These are phyloP conservation scores for Oriolus oriolus DNA, from an alignment of 2,113 vertebrate genomes.

Conservation along the genomic window DNA sequence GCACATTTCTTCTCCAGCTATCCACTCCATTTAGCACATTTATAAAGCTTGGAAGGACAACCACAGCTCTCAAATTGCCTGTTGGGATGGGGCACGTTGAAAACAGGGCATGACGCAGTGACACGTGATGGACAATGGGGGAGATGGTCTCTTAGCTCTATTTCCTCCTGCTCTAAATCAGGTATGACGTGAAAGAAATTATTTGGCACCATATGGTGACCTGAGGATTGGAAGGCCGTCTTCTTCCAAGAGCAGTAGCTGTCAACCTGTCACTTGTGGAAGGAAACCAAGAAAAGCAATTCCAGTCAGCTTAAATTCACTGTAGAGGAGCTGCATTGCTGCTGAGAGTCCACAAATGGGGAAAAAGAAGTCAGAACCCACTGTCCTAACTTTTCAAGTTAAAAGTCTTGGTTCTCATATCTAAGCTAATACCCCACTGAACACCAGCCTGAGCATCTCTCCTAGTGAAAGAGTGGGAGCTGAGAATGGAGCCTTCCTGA, in stretches of 20 bases:
- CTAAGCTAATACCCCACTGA: neutral
- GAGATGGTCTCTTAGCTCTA: neutral
- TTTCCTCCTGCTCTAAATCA: constrained; percentile 43
- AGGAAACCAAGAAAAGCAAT: constrained; percentile 52
- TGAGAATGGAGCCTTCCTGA: neutral
- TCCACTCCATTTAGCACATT: constrained; percentile 4
- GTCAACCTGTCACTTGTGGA: constrained; percentile 56
- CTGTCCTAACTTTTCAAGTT: constrained; percentile 3
- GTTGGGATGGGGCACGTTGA: neutral
- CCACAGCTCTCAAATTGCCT: neutral
- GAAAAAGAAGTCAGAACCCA: neutral
- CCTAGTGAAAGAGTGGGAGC: neutral
- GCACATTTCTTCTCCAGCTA: constrained; percentile 20
- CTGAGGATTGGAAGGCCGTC: constrained; percentile 10
- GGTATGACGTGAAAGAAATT: constrained; percentile 29
- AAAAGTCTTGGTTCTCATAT: neutral
- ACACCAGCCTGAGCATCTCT: neutral
- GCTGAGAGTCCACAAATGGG: neutral
- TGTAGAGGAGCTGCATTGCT: neutral
- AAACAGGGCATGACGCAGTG: neutral
- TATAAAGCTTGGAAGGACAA: constrained; percentile 5
- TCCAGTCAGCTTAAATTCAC: constrained; percentile 22
- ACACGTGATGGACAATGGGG: neutral
- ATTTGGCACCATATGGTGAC: constrained; percentile 25
- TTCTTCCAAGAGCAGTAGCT: constrained; percentile 53